A percentile compares a stretch with the other conserved stretches of the same genome.
phyloP scores from a whole-genome alignment of 2,797 vertebrate genomes.

The Eutrigla gurnardus region DNA sequence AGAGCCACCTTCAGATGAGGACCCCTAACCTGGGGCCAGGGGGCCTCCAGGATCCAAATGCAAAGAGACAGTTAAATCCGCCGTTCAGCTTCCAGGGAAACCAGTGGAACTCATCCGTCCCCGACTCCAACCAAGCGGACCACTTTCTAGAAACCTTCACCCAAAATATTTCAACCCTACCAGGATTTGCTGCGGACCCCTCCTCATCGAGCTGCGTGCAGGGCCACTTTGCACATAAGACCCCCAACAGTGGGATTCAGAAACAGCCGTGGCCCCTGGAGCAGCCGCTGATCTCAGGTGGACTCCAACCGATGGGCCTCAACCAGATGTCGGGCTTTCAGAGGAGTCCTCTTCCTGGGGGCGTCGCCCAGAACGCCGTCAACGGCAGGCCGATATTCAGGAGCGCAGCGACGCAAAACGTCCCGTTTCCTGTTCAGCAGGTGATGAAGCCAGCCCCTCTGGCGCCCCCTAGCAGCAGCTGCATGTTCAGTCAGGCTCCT shows the following conservation, averaged over 20 bases:
- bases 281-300: conserved; percentile 43
- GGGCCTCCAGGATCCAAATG: conserved; percentile 54
- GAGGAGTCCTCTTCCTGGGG: conserved; percentile 29
- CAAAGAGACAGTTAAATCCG: conserved; percentile 12
- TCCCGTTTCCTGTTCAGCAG: conserved; percentile 43
- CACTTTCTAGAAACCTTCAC: conserved; percentile 41
- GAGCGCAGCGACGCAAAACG: conserved; percentile 32
- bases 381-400: conserved; percentile 36
- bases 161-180: conserved; percentile 59
- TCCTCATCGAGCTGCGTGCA: conserved; percentile 37
- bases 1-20: conserved; percentile 47
- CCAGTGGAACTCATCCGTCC: conserved; percentile 61
- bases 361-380: conserved; percentile 11
- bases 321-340: conserved; percentile 59
- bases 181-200: conserved; percentile 30
- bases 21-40: conserved; percentile 11
- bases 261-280: conserved; percentile 59
- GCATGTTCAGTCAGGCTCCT: conserved; percentile 63
- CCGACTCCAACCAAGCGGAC: conserved; percentile 30
- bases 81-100: conserved; percentile 46
- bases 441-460: conserved; percentile 1
- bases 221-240: conserved; percentile 60
- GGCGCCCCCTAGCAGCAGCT: conserved; percentile 57
- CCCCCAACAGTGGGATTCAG: conserved; percentile 45
- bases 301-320: conserved; percentile 49